These are phyloP conservation scores for Pandion haliaetus DNA, from an alignment of 2,113 vertebrate genomes.

Conservation along the genomic window DNA sequence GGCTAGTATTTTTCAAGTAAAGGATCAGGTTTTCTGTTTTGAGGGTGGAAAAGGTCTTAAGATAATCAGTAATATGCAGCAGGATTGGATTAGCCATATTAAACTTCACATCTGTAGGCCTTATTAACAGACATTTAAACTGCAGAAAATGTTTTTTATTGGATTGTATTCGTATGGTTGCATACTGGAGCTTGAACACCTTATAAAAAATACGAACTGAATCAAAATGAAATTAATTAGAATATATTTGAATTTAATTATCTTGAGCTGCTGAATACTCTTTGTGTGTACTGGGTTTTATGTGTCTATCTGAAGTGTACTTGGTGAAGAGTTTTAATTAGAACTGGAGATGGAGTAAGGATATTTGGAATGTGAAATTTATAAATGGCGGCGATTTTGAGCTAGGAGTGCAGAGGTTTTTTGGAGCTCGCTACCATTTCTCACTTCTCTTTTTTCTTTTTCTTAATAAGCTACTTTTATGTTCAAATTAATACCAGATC, in stretches of 20 bases:
- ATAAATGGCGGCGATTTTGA: background rate
- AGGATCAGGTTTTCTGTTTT: background rate
- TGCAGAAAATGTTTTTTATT: background rate
- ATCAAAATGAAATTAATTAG: conserved; percentile 36
- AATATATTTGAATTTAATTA: conserved; percentile 48
- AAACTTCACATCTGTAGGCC: background rate
- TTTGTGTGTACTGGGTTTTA: background rate
- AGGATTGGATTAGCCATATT: background rate
- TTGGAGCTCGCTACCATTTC: background rate
- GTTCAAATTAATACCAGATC: conserved; percentile 35
- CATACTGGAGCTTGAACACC: background rate
- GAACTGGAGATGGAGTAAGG: background rate
- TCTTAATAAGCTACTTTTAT: conserved; percentile 26
- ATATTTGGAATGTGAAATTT: conserved; percentile 24
- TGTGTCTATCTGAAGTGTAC: background rate
- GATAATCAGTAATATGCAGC: background rate
- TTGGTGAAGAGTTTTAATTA: conserved; percentile 41
- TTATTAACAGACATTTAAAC: background rate
- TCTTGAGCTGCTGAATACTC: background rate
- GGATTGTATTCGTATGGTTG: background rate
- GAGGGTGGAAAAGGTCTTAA: background rate
- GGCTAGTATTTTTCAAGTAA: background rate
- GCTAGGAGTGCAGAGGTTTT: background rate
- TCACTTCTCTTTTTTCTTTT: background rate
- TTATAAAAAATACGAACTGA: conserved; percentile 16